Evolutionary conservation across 1,140 invertebrate species (phyloP).

Genomic region (Goniozus legneri): DNA sequence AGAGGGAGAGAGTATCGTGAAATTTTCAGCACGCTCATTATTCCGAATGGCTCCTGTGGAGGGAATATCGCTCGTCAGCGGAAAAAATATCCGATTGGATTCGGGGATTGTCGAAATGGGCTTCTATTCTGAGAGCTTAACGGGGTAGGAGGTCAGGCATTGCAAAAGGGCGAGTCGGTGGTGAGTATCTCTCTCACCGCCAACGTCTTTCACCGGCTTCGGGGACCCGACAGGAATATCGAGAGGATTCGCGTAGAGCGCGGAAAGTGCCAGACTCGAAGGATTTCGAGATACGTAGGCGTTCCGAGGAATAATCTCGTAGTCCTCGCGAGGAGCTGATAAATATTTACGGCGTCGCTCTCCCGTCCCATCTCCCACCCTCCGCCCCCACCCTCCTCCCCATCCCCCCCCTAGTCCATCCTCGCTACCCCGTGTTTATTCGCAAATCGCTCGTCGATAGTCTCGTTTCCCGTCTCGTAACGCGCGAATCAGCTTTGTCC

Average conservation of each 20-base stretch:
- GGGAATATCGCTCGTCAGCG: not conserved
- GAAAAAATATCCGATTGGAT: too few species aligned
- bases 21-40: too few species aligned
- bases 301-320: not conserved
- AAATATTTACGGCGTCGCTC: not conserved
- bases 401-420: too few species aligned
- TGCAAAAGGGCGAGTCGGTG: not conserved
- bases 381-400: too few species aligned
- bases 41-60: not conserved
- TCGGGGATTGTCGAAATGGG: not conserved
- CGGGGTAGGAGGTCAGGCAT: not conserved
- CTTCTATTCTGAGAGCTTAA: not conserved
- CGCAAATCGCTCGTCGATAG: not conserved
- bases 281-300: not conserved
- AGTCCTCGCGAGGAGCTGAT: not conserved
- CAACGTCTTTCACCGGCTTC: not conserved
- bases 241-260: not conserved
- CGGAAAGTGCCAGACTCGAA: not conserved
- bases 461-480: not conserved
- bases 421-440: not conserved
- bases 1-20: too few species aligned
- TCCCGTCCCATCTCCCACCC: too few species aligned
- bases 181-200: not conserved
- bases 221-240: not conserved
- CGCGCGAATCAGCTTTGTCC: slow-evolving; percentile 7